Evolutionary conservation across 1,140 invertebrate genomes (phyloP), one percentile per base, ranked within the genome.

Genomic region (Geopemphigus sp.): DNA sequence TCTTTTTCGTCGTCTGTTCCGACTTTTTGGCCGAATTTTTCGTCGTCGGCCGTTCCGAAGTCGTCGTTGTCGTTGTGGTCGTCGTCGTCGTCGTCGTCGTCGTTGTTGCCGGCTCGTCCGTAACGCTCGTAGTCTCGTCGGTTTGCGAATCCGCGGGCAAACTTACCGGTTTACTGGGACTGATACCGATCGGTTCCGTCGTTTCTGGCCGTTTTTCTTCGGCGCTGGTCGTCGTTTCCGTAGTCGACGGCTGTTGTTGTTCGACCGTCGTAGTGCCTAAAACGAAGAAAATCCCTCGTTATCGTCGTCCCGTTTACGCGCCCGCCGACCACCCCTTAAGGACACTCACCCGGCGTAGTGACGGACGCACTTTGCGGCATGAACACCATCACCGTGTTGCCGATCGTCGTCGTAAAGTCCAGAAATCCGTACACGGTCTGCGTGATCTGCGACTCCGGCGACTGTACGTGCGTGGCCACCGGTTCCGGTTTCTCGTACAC

Each of bases 381-480:
- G 85, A 95, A 95, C 10, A 95, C 90, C 92, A 95, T 95, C 24
- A 95, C 91, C 12, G 94, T 95, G 83, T 94, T 93, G 56, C 92
- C 93, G 82, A 95, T 94, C 0, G 93, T 95, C 0, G 94, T 95
- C 5, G 92, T 93, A 84, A 95, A 95, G 85, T 95, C 93, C 47
- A 94, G 86, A 85, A 95, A 95, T 17, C 94, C 94, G 83, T 95
- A 94, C n/a, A 95, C 93, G 1, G 93, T 95, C 85, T 94, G 93
- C 5, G 87, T 88, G 14, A 73, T 72, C 15, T 81, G 50, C 24
- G 81, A 59, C 17, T 83, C 81, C 45, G 83, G 81, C 53, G 80
- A 32, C 1, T 68, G 39, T 4, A 66, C 70, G 5, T 61, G 19
- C 0, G 76, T 57, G n/a, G 63, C 72, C 5, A 64, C 47, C 6